Evolutionary conservation across 2,888 invertebrate species (phyloP).

Genomic region (Dryomyza anilis): DNA sequence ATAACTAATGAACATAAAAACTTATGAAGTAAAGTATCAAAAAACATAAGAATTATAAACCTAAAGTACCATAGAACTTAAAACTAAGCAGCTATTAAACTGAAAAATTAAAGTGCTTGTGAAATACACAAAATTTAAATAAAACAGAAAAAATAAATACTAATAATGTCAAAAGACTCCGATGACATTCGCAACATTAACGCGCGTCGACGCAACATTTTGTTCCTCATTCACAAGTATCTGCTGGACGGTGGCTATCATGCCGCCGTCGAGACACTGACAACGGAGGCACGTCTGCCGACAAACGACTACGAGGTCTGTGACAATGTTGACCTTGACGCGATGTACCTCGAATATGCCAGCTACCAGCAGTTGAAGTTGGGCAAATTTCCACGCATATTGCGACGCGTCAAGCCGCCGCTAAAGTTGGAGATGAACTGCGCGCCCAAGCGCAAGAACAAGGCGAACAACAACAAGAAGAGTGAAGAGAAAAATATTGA

Average conservation of each 20-base stretch:
- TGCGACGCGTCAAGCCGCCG: conserved; percentile 61
- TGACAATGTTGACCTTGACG: conserved; percentile 89
- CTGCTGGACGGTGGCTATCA: conserved; percentile 70
- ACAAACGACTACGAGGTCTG: conserved; percentile 75
- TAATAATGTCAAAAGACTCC: conserved; percentile 43
- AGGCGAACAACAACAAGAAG: conserved; percentile 8
- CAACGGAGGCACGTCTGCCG: conserved; percentile 73
- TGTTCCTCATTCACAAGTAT: conserved; percentile 72
- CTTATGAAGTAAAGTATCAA: too few relatives aligned
- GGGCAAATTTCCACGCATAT: conserved; percentile 83
- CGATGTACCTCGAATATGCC: conserved; percentile 86
- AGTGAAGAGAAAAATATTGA: neutral
- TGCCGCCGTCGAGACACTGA: conserved; percentile 70
- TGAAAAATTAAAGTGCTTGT: too few relatives aligned
- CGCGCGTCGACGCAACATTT: conserved; percentile 62
- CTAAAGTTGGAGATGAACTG: conserved; percentile 43
- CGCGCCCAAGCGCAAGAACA: neutral
- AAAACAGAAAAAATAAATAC: too few relatives aligned
- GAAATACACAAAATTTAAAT: too few relatives aligned
- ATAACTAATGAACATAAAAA: too few relatives aligned
- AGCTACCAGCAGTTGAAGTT: conserved; percentile 85
- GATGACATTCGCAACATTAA: conserved; percentile 55
- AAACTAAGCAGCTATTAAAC: too few relatives aligned
- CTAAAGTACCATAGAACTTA: too few relatives aligned
- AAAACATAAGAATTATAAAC: too few relatives aligned